Evolutionary conservation across 2,113 vertebrate genomes (phyloP).

Genomic region (Podiceps cristatus): DNA sequence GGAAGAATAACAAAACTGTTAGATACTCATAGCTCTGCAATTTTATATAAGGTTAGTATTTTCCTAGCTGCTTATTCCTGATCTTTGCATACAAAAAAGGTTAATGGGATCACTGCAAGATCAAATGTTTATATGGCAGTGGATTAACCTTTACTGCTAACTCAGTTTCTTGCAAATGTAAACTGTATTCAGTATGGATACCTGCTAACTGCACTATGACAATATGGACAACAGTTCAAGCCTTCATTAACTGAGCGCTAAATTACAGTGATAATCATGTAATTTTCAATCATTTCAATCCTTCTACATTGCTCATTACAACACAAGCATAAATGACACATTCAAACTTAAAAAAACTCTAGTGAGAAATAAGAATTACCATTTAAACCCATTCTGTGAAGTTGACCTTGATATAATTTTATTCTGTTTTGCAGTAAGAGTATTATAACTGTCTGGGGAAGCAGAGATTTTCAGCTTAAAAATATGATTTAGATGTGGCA

Average conservation of each 20-base stretch:
- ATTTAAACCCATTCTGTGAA: constrained; percentile 2
- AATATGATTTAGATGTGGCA: neutral
- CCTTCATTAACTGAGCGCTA: constrained; percentile 44
- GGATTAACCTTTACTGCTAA: constrained; percentile 65
- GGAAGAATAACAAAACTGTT: neutral
- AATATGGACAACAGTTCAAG: constrained; percentile 30
- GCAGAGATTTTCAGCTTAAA: neutral
- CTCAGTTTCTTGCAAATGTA: constrained; percentile 4
- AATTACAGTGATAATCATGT: constrained; percentile 30
- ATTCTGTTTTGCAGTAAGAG: neutral
- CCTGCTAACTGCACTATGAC: neutral
- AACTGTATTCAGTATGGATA: constrained; percentile 9
- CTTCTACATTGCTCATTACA: neutral
- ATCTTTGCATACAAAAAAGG: constrained; percentile 10
- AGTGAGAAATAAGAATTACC: constrained; percentile 5
- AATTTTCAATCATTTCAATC: constrained; percentile 11
- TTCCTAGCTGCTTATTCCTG: constrained; percentile 4
- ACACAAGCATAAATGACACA: neutral
- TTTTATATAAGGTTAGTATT: constrained; percentile 39
- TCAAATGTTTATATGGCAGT: constrained; percentile 54
- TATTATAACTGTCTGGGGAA: neutral
- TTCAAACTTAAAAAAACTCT: neutral
- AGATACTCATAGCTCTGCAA: neutral
- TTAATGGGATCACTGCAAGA: constrained; percentile 66
- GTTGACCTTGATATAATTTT: constrained; percentile 9